Conservation (phyloP, 1,140 invertebrate genomes). For the Drusus annulatus region DNA sequence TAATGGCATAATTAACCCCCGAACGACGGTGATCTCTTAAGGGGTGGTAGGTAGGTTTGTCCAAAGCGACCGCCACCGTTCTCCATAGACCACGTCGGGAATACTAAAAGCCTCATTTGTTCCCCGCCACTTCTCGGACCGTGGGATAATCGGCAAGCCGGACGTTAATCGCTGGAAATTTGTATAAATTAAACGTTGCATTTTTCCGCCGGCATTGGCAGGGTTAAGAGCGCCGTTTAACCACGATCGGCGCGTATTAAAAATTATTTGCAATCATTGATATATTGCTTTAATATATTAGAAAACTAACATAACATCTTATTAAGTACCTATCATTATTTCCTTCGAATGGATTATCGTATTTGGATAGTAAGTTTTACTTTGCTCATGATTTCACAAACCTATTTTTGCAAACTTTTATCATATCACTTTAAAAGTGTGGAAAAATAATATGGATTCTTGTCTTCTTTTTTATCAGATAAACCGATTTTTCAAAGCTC, state of each 20-base stretch:
- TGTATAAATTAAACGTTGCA: slow-evolving; percentile 54
- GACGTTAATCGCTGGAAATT: slow-evolving; percentile 53
- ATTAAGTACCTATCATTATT: too few relatives aligned
- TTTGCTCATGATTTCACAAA: too few relatives aligned
- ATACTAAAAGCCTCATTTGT: slow-evolving; percentile 55
- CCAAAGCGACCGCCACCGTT: background rate
- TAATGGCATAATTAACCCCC: slow-evolving; percentile 6
- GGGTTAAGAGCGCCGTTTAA: slow-evolving; percentile 6
- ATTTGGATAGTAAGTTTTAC: too few relatives aligned
- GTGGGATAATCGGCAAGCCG: slow-evolving; percentile 52
- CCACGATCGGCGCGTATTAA: background rate
- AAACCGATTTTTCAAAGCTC: too few relatives aligned
- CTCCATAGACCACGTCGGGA: slow-evolving; percentile 51
- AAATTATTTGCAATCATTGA: too few relatives aligned
- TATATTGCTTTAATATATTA: too few relatives aligned
- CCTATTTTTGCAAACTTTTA: too few relatives aligned
- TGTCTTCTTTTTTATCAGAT: too few relatives aligned
- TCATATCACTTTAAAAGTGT: too few relatives aligned
- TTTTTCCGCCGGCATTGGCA: slow-evolving; percentile 5
- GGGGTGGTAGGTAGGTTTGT: background rate
- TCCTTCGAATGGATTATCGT: too few relatives aligned
- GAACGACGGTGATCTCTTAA: background rate
- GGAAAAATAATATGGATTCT: too few relatives aligned
- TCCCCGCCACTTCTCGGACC: slow-evolving; percentile 27
- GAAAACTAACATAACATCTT: too few relatives aligned